Conservation (phyloP, 2,797 vertebrate species). For the Alcedo quadribrachys region DNA sequence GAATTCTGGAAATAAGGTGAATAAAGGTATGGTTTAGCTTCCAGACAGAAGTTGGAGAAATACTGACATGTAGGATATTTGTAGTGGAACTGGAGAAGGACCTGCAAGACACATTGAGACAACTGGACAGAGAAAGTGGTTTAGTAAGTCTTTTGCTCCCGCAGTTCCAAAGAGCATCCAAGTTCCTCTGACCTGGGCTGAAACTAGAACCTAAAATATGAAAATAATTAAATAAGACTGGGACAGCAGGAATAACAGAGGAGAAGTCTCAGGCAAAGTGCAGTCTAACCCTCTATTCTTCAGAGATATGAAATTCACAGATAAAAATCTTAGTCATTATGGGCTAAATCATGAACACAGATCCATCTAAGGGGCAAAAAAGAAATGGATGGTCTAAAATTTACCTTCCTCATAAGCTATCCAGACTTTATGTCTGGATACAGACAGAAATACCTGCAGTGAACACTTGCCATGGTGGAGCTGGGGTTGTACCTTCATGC, state of each 20-base stretch:
- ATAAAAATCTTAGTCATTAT: background rate
- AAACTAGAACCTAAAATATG: background rate
- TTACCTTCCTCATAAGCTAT: background rate
- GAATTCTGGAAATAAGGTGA: background rate
- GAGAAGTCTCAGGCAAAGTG: background rate
- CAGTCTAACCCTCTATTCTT: background rate
- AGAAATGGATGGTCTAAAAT: background rate
- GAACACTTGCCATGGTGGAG: background rate
- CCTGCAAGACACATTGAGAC: background rate
- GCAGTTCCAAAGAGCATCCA: background rate
- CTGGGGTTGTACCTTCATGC: background rate
- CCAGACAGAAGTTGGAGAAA: background rate
- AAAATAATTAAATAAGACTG: background rate
- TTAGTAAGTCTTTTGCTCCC: background rate
- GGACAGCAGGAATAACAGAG: background rate
- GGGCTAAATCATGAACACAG: background rate
- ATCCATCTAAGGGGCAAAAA: background rate
- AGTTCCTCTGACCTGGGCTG: background rate
- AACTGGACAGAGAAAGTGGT: background rate
- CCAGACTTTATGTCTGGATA: background rate
- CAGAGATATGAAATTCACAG: accelerated
- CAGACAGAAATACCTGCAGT: background rate
- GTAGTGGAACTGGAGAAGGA: background rate
- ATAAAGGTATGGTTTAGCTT: background rate
- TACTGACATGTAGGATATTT: background rate